phyloP scores from a whole-genome alignment of 2,797 vertebrate species.

The Sebastes matsubarae region DNA sequence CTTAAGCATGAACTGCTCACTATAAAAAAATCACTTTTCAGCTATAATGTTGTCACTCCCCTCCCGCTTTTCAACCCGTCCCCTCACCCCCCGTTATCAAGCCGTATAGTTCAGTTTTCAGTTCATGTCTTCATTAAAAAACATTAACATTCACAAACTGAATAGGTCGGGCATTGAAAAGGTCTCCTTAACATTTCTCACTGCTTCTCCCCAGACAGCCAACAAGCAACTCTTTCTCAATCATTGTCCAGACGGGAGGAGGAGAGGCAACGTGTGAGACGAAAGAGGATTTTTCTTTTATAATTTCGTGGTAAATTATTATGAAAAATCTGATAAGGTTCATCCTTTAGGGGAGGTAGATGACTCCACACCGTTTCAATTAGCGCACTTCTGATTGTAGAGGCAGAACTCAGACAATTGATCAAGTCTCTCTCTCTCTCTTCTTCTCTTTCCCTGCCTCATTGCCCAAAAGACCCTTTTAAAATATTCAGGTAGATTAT shows the following conservation, averaged over 20 bases:
- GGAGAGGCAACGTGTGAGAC: slow-evolving; percentile 27
- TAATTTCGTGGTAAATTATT: slow-evolving; percentile 57
- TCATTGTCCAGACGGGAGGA: slow-evolving; percentile 80
- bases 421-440: slow-evolving; percentile 75
- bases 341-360: slow-evolving; percentile 62
- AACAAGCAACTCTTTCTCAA: slow-evolving; percentile 92
- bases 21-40: slow-evolving; percentile 15
- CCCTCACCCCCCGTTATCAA: slow-evolving; percentile 77
- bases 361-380: slow-evolving; percentile 74
- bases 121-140: slow-evolving; percentile 96
- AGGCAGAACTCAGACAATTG: slow-evolving; percentile 77
- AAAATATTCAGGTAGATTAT: slow-evolving; percentile 85
- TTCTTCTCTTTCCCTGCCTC: slow-evolving; percentile 61
- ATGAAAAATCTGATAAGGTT: slow-evolving; percentile 51
- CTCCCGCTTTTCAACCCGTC: slow-evolving; percentile 44
- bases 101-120: slow-evolving; percentile 90
- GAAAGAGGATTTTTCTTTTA: slow-evolving; percentile 36
- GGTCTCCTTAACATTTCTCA: slow-evolving; percentile 97
- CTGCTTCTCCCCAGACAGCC: slow-evolving; percentile 71
- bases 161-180: slow-evolving; percentile 91
- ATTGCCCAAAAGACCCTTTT: slow-evolving; percentile 81
- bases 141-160: slow-evolving; percentile 96
- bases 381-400: slow-evolving; percentile 79
- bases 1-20: slow-evolving; percentile 24
- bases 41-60: slow-evolving; percentile 50